Base-by-base conservation (phyloP, 2,113 vertebrate species). In the Perca fluviatilis region DNA sequence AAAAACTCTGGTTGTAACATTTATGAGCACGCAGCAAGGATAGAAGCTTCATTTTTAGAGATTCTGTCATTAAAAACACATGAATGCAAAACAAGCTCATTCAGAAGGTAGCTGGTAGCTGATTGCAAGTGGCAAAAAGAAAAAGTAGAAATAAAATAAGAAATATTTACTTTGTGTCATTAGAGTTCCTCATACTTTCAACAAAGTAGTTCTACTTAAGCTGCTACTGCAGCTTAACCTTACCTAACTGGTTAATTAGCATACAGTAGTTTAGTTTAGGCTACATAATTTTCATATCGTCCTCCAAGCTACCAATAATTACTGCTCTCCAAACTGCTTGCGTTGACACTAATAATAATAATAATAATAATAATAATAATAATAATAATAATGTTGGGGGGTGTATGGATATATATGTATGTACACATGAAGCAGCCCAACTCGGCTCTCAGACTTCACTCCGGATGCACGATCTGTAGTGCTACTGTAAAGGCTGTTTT, bases 151-250 rank as follows among this genome's bases (percentile, higher is more conserved):
- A 40, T 40, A 40, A 40, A 10, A 40, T 40, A 9, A 40, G 40
- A 40, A 40, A 40, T 40, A 40, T 23, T 18, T n/a, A 53, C 11
- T 18, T 30, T 65, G 27, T 53, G 27, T 53, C n/a, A 8, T 53
- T 51, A 56, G 16, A 77, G 16, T 66, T 64, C 18, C 73, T 75
- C 30, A 18, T 36, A 50, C 27, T 50, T 61, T 33, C 27, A 61
- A 23, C 25, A 25, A 46, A 36, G 7, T 4, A 11, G 4, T 18
- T 60, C 30, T 40, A 23, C 51, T 47, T 66, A 18, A 43, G 33
- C 33, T 27, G 23, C 51, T 3, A 14, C 16, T 64, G 36, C 7
- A 40, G 7, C 36, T 8, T 40, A 40, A 40, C 36, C 8, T 40
- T 67, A 46, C 18, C 16, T 8, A 16, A 40, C n/a, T 23, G n/a